phyloP scores from a whole-genome alignment of 2,797 vertebrate genomes.

The Myripristis murdjan region DNA sequence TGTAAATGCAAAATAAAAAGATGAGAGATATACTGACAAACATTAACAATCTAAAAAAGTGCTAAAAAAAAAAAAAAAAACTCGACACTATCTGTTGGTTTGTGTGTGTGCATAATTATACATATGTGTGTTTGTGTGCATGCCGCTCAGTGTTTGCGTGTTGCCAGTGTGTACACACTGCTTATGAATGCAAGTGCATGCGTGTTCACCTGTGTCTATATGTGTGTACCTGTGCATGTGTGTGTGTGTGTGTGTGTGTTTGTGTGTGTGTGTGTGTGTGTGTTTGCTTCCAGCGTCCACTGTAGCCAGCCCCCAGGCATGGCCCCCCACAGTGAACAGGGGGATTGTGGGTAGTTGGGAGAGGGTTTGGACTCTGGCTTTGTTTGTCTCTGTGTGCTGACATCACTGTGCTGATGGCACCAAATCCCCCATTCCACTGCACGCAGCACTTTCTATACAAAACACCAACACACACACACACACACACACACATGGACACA shows the following conservation, averaged over 20 bases:
- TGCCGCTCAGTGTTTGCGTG: neutral
- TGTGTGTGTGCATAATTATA: constrained; percentile 12
- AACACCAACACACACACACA: constrained; percentile 82
- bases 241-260: constrained; percentile 18
- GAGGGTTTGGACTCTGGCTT: constrained; percentile 80
- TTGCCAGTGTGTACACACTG: neutral
- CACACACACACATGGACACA: constrained; percentile 13
- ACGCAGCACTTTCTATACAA: constrained; percentile 93
- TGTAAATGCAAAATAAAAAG: too few species aligned
- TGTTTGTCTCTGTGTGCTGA: constrained; percentile 89
- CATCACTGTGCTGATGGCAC: constrained; percentile 92
- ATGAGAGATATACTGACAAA: too few species aligned
- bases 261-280: too few species aligned
- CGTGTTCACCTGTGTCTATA: constrained; percentile 25
- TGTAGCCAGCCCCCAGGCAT: constrained; percentile 59
- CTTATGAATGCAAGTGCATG: constrained; percentile 9
- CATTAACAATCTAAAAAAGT: too few species aligned
- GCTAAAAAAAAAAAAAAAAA: too few species aligned
- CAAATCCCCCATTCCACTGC: constrained; percentile 90
- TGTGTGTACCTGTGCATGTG: neutral
- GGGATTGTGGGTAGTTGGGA: constrained; percentile 75
- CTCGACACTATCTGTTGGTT: constrained; percentile 14
- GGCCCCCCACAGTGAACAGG: constrained; percentile 66
- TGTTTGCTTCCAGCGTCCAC: too few species aligned
- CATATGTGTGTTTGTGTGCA: neutral